phyloP scores from a whole-genome alignment of 2,113 vertebrate species.

The Macquaria ambigua region DNA sequence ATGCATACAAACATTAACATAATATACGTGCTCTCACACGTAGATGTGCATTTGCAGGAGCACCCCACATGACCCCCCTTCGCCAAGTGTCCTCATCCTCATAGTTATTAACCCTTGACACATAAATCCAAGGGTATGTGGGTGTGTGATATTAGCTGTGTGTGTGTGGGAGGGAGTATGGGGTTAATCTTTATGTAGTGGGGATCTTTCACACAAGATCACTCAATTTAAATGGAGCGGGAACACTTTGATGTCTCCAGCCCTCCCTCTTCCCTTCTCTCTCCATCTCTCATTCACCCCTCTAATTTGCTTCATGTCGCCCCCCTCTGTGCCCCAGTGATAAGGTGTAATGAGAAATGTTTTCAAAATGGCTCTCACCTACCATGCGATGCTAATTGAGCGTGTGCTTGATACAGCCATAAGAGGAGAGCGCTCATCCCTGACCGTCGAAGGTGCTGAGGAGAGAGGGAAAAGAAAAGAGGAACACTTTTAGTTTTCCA shows the following conservation, averaged over 20 bases:
- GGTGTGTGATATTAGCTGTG: slow-evolving; percentile 71
- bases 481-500: neutral
- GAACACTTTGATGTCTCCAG: slow-evolving; percentile 78
- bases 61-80: slow-evolving; percentile 18
- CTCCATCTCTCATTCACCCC: slow-evolving; percentile 61
- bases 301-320: slow-evolving; percentile 73
- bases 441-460: slow-evolving; percentile 39
- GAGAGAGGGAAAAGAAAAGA: slow-evolving; percentile 7
- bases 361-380: slow-evolving; percentile 74
- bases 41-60: slow-evolving; percentile 15
- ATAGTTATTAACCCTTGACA: slow-evolving; percentile 80
- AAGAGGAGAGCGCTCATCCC: slow-evolving; percentile 40
- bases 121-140: slow-evolving; percentile 71
- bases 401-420: slow-evolving; percentile 28
- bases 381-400: slow-evolving; percentile 68
- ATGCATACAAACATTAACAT: neutral
- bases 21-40: slow-evolving; percentile 19
- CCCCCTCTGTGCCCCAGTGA: slow-evolving; percentile 70
- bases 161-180: slow-evolving; percentile 41
- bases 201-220: slow-evolving; percentile 80
- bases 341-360: slow-evolving; percentile 84
- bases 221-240: slow-evolving; percentile 77
- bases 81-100: slow-evolving; percentile 48
- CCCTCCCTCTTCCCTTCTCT: slow-evolving; percentile 49
- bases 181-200: slow-evolving; percentile 80